Percentiles rank a stretch among this genome's conserved stretches.
These are phyloP conservation scores for Philypnodon macrostomus DNA, from an alignment of 2,797 vertebrate genomes.

Conservation along the genomic window DNA sequence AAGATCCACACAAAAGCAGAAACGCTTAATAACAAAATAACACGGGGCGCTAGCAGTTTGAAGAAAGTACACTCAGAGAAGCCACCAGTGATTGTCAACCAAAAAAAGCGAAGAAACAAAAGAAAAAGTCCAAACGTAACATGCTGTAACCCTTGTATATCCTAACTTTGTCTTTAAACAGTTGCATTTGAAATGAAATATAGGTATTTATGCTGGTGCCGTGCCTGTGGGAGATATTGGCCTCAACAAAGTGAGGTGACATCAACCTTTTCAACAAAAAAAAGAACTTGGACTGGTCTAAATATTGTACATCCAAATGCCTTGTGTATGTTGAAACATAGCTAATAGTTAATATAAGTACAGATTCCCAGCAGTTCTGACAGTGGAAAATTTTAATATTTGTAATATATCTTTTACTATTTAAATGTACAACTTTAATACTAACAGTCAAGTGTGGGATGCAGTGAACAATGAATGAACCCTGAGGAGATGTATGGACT, in stretches of 20 bases:
- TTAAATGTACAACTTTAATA: conserved; percentile 57
- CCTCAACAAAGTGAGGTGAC: conserved; percentile 61
- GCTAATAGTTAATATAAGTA: conserved; percentile 39
- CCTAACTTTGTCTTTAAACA: conserved; percentile 17
- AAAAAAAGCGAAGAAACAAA: conserved; percentile 41
- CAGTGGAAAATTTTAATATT: conserved; percentile 40
- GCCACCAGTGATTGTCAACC: conserved; percentile 73
- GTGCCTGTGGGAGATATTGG: conserved; percentile 39
- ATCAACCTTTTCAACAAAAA: conserved; percentile 49
- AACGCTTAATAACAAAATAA: conserved; percentile 61
- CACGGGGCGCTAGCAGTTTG: conserved; percentile 50
- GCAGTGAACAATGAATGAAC: conserved; percentile 54
- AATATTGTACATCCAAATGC: conserved; percentile 37
- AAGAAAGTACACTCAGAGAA: conserved; percentile 48
- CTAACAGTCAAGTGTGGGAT: conserved; percentile 48
- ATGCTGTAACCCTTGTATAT: conserved; percentile 21
- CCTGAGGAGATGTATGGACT: conserved; percentile 72
- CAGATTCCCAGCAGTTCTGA: conserved; percentile 33
- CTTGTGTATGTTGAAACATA: conserved; percentile 23
- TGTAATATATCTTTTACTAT: conserved; percentile 49
- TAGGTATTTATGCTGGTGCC: conserved; percentile 55
- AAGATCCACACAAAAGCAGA: conserved; percentile 70
- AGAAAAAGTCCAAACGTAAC: conserved; percentile 38
- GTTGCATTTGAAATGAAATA: conserved; percentile 26
- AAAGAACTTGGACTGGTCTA: conserved; percentile 30